phyloP scores from a whole-genome alignment of 2,113 vertebrate species.

The Phalacrocorax aristotelis region DNA sequence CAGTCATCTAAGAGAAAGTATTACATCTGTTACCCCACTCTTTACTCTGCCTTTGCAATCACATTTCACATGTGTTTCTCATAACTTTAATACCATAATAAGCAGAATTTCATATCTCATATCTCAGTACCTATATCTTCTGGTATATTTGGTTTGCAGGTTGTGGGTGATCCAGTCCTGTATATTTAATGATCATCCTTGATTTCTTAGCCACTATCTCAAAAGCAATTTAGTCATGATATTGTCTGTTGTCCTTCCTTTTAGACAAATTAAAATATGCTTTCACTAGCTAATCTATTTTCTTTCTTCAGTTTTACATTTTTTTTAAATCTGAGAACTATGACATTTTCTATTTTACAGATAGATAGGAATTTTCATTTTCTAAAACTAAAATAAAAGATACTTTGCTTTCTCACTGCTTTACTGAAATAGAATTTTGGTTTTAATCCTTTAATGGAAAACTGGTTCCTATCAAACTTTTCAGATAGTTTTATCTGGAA shows the following conservation, averaged over 20 bases:
- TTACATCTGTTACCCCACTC: not conserved
- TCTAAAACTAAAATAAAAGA: not conserved
- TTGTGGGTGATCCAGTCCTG: not conserved
- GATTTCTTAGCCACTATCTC: not conserved
- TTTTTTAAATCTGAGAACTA: not conserved
- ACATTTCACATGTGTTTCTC: not conserved
- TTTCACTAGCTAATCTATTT: not conserved
- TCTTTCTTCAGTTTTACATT: not conserved
- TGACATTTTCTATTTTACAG: not conserved
- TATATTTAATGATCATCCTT: not conserved
- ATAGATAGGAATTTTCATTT: fast-evolving
- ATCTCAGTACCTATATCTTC: not conserved
- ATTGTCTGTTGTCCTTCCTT: not conserved
- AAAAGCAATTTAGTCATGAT: not conserved
- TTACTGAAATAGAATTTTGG: not conserved
- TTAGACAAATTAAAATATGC: not conserved
- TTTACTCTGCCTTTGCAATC: not conserved
- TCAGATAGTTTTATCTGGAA: not conserved
- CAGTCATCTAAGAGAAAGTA: not conserved
- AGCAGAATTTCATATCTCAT: not conserved
- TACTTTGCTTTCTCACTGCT: not conserved
- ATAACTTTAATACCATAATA: not conserved
- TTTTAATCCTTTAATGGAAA: not conserved
- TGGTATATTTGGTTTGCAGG: not conserved
- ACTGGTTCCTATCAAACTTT: not conserved